Evolutionary conservation across 2,113 vertebrate genomes (phyloP).

Genomic region (Oreochromis tanganicae): DNA sequence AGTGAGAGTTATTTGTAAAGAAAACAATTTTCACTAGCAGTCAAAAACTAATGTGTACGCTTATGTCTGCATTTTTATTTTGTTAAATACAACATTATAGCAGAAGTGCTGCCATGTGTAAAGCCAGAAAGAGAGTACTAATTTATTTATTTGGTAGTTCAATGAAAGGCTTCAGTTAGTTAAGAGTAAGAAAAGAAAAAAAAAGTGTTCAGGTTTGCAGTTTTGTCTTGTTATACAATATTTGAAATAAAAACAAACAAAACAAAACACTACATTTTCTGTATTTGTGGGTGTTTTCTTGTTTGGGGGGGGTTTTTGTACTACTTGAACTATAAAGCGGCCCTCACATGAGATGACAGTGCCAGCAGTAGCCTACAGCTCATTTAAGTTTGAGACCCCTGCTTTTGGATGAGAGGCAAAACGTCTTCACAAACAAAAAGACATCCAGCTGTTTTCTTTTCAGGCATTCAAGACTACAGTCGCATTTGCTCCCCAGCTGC

Average conservation of each 20-base stretch:
- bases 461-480: background rate
- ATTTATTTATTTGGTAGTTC: too few relatives aligned
- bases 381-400: background rate
- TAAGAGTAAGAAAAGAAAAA: background rate
- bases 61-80: background rate
- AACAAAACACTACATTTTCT: background rate
- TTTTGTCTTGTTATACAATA: background rate
- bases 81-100: background rate
- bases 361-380: background rate
- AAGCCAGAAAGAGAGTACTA: too few relatives aligned
- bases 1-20: background rate
- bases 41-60: accelerated
- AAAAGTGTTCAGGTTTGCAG: background rate
- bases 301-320: background rate
- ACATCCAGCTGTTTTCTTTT: background rate
- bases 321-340: background rate
- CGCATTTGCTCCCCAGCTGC: background rate
- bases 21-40: background rate
- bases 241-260: background rate
- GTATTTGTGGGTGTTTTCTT: background rate
- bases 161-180: too few relatives aligned
- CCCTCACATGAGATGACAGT: background rate
- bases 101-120: too few relatives aligned
- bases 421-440: background rate
- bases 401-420: background rate